phyloP scores from a whole-genome alignment of 2,797 vertebrate species.

The Chelidonichthys spinosus region DNA sequence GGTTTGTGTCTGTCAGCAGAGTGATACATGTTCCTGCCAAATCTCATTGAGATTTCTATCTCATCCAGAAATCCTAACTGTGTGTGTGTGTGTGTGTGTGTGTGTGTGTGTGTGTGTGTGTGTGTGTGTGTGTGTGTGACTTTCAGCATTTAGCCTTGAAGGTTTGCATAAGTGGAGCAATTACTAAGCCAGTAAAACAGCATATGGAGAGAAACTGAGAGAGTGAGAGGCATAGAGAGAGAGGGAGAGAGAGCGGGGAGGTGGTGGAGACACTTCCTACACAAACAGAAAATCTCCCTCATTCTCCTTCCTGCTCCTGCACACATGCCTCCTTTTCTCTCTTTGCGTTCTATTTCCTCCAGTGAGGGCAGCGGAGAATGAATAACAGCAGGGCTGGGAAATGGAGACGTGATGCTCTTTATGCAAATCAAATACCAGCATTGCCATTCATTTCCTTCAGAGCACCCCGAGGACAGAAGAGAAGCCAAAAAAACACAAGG shows the following conservation, averaged over 20 bases:
- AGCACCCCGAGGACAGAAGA: conserved; percentile 47
- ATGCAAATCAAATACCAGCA: conserved; percentile 70
- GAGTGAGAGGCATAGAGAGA: not conserved
- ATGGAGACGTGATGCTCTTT: conserved; percentile 67
- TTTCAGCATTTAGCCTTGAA: conserved; percentile 50
- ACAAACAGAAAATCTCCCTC: conserved; percentile 18
- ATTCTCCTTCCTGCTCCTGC: conserved; percentile 9
- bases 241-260: not conserved
- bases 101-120: conserved; percentile 1
- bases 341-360: conserved; percentile 47
- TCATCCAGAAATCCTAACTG: conserved; percentile 13
- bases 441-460: conserved; percentile 61
- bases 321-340: conserved; percentile 15
- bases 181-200: conserved; percentile 55
- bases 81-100: not conserved
- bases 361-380: conserved; percentile 49
- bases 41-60: conserved; percentile 20
- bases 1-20: conserved; percentile 3
- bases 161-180: conserved; percentile 57
- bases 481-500: conserved; percentile 28
- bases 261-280: conserved; percentile 5
- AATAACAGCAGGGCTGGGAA: conserved; percentile 72
- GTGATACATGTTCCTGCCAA: not conserved
- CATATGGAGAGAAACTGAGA: conserved; percentile 43
- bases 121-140: not conserved